These are phyloP conservation scores for Rhagium mordax DNA, from an alignment of 2,888 invertebrate species.

Conservation along the genomic window DNA sequence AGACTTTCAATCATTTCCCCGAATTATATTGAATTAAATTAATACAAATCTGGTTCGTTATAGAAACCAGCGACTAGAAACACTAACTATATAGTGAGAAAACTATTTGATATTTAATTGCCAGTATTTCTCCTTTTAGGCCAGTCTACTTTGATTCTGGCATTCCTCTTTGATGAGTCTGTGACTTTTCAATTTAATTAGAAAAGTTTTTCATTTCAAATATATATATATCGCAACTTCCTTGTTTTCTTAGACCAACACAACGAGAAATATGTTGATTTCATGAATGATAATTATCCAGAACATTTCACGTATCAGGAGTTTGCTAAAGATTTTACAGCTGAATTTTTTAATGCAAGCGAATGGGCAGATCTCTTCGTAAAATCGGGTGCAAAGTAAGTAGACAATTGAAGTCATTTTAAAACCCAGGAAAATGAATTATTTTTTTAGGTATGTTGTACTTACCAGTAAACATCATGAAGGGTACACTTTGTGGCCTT, in stretches of 20 bases:
- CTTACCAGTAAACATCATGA: conserved; percentile 93
- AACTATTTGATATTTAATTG: too few relatives aligned
- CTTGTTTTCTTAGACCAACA: not conserved
- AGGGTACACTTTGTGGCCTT: conserved; percentile 90
- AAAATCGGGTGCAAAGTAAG: conserved; percentile 89
- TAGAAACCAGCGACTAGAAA: too few relatives aligned
- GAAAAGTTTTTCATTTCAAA: too few relatives aligned
- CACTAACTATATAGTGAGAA: too few relatives aligned
- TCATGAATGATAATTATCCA: conserved; percentile 87
- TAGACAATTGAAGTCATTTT: conserved; percentile 18
- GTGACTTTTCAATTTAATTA: too few relatives aligned
- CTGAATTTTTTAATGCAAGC: conserved; percentile 89
- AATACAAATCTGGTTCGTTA: too few relatives aligned
- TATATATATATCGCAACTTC: too few relatives aligned
- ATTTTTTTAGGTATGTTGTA: conserved; percentile 76
- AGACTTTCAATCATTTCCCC: too few relatives aligned
- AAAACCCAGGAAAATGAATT: not conserved
- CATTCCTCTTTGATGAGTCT: too few relatives aligned
- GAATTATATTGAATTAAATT: too few relatives aligned
- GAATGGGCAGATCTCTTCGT: conserved; percentile 89
- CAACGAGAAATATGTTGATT: conserved; percentile 64
- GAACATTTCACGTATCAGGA: conserved; percentile 93
- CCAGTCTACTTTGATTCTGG: too few relatives aligned
- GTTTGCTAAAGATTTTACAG: conserved; percentile 90
- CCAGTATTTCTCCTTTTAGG: too few relatives aligned